phyloP scores from a whole-genome alignment of 2,797 vertebrate species.

The Crypturellus tataupa region DNA sequence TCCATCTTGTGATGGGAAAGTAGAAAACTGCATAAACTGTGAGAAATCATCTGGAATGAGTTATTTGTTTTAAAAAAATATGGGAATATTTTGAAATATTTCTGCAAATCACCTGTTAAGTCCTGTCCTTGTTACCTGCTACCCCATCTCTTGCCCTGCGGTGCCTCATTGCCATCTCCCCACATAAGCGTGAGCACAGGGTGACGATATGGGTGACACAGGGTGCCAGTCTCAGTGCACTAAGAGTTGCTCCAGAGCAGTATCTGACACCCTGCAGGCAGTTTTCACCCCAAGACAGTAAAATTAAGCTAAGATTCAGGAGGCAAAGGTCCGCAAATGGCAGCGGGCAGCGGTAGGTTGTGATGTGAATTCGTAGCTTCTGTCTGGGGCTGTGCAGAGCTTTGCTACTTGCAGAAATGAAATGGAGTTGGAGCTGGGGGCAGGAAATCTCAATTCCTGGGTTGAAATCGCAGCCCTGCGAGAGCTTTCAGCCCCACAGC shows the following conservation, averaged over 20 bases:
- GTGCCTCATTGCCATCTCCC: neutral
- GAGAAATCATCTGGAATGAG: neutral
- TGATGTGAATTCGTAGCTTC: neutral
- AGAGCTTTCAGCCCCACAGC: conserved; percentile 8
- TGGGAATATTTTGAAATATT: neutral
- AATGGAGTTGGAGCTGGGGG: neutral
- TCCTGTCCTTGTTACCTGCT: neutral
- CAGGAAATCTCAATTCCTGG: neutral
- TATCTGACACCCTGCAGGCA: neutral
- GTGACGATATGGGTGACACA: neutral
- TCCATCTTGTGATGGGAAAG: neutral
- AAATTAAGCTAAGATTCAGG: neutral
- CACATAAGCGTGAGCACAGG: rapidly evolving
- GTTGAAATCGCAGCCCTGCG: conserved; percentile 25
- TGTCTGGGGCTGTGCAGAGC: conserved; percentile 16
- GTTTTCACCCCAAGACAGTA: neutral
- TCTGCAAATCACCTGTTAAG: neutral
- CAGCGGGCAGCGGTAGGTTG: neutral
- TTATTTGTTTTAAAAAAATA: rapidly evolving
- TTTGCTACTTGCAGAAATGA: conserved; percentile 6
- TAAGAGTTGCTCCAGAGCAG: neutral
- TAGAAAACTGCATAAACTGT: neutral
- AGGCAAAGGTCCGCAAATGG: neutral
- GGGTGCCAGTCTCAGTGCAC: neutral
- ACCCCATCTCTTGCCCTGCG: neutral